A percentile compares a stretch with the other conserved stretches of the same genome.
Conservation (phyloP, 1,140 invertebrate genomes). For the Heliconius hewitsoni region DNA sequence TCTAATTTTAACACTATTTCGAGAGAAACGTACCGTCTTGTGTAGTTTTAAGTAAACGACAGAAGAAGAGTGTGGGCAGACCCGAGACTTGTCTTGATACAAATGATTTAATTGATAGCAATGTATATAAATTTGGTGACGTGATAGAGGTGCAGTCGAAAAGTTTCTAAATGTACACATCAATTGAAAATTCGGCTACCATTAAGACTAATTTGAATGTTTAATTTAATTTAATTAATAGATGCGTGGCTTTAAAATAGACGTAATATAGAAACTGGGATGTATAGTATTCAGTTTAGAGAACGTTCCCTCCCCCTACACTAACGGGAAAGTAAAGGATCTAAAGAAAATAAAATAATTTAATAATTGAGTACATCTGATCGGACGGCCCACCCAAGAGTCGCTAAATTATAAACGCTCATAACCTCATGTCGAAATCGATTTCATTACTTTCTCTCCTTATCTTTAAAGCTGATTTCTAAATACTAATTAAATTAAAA, state of each 20-base stretch:
- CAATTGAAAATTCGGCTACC: background rate
- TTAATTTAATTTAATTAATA: background rate
- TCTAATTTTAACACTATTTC: constrained; percentile 78
- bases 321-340: background rate
- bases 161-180: background rate
- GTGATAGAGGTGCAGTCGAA: background rate
- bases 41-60: constrained; percentile 53
- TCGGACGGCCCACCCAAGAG: constrained; percentile 42
- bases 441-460: constrained; percentile 10
- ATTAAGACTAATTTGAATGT: background rate
- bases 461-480: constrained; percentile 1
- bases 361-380: constrained; percentile 35
- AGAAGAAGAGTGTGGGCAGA: constrained; percentile 61
- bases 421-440: background rate
- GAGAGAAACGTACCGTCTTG: constrained; percentile 66
- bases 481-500: constrained; percentile 3
- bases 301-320: background rate
- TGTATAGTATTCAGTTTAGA: background rate
- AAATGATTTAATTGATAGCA: constrained; percentile 74
- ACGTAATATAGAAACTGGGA: no score
- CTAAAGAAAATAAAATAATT: background rate
- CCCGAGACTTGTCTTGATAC: constrained; percentile 41
- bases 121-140: constrained; percentile 56
- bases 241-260: background rate
- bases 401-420: constrained; percentile 7